Base-by-base conservation (phyloP, 1,140 invertebrate genomes). In the Hypsibius dujardini region DNA sequence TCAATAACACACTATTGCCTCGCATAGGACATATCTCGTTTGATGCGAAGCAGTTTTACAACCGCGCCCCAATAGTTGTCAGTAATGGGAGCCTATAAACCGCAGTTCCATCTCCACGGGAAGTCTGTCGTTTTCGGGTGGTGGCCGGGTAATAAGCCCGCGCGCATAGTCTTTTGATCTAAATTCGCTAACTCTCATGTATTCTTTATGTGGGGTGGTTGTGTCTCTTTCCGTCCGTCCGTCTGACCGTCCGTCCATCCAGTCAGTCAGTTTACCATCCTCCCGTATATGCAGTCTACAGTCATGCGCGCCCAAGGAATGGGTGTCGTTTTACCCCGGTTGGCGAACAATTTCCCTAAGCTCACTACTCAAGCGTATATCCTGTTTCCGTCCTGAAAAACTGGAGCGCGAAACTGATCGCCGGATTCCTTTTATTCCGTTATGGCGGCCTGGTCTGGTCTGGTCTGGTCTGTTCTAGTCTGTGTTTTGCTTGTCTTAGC, bases 341-440 rank as follows among this genome's bases (percentile, higher is more conserved):
- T 42, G 7, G 62, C 45, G 42, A 12, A 67, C 7, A 67, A 42
- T 42, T 45, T 12, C 12, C 3, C 45, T 42, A 67, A 15, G 42
- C 12, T 42, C 45, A 15, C 62, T 42, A 15, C 62, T 3, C 12
- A 12, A 3, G 12, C 62, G 12, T 12, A 12, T 42, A 67, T 67
- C 3, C 45, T 67, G 12, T 67, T 42, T 28, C 28, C 28, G 28
- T 28, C 28, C 28, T 28, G 28, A 28, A 56, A 56, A 56, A 12
- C 50, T 56, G 50, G 50, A 56, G 50, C 50, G 50, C 50, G 7
- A 56, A 56, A 56, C 50, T 56, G 50, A 56, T 56, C n/a, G 7
- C 50, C 50, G 7, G 50, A 56, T 56, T 56, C 50, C 50, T n/a
- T 56, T 56, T n/a, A n/a, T n/a, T 56, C 50, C 50, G n/a, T 56